These are phyloP conservation scores for Adelosebastes latens DNA, from an alignment of 2,797 vertebrate genomes.

Conservation along the genomic window DNA sequence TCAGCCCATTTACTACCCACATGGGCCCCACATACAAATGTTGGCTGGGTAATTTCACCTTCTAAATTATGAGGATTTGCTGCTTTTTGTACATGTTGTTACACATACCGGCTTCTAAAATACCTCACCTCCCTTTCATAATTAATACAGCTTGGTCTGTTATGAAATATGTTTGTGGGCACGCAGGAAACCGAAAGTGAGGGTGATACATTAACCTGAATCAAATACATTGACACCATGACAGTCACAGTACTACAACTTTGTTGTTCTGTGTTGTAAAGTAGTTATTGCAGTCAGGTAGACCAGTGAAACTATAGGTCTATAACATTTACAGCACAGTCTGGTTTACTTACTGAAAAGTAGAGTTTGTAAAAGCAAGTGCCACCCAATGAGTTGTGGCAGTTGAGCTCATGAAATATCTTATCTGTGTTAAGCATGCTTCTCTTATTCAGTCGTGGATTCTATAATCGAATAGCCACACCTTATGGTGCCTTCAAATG, in stretches of 20 bases:
- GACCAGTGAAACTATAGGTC: neutral
- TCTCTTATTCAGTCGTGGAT: neutral
- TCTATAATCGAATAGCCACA: neutral
- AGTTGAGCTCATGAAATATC: neutral
- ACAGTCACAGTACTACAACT: neutral
- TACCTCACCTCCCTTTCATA: neutral
- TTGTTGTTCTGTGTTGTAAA: neutral
- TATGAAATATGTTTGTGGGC: neutral
- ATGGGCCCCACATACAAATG: too few species aligned
- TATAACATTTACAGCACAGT: neutral
- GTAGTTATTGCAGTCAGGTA: neutral
- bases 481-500: too few species aligned
- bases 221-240: neutral
- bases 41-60: neutral
- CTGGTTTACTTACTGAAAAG: neutral
- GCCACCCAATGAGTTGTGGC: neutral
- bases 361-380: neutral
- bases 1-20: too few species aligned
- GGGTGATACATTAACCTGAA: neutral
- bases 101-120: neutral
- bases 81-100: neutral
- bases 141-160: neutral
- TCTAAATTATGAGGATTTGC: too few species aligned
- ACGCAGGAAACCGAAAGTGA: conserved; percentile 18
- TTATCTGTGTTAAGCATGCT: neutral